Percentiles rank a stretch among this genome's conserved stretches.
Conservation (phyloP, 2,797 vertebrate genomes). For the Poecilia picta region DNA sequence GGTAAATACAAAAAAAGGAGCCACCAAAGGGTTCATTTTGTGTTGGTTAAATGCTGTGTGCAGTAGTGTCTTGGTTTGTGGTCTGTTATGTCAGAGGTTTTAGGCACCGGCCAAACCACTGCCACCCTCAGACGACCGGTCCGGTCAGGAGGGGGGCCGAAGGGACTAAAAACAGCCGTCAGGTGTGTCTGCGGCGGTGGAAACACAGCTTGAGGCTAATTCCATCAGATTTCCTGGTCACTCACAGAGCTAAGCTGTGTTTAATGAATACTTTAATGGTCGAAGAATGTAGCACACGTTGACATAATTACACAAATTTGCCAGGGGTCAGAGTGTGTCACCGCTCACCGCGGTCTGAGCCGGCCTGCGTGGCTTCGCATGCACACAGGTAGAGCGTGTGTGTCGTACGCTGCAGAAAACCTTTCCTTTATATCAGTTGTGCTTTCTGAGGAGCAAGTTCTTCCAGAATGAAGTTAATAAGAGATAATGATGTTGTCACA, state of each 20-base stretch:
- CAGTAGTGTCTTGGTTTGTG: neutral
- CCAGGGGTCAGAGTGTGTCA: constrained; percentile 56
- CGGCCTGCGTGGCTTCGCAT: constrained; percentile 32
- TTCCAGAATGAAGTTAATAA: constrained; percentile 52
- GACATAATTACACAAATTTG: constrained; percentile 77
- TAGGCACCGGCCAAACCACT: constrained; percentile 28
- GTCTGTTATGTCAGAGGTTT: constrained; percentile 25
- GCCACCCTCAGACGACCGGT: constrained; percentile 2
- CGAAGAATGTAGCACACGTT: constrained; percentile 80
- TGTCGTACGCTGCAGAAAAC: constrained; percentile 6
- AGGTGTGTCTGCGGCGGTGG: constrained; percentile 65
- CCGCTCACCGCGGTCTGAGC: constrained; percentile 17
- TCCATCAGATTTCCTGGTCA: constrained; percentile 78
- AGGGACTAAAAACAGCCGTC: constrained; percentile 48
- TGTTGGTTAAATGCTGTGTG: neutral
- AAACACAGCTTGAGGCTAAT: constrained; percentile 80
- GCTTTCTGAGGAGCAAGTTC: constrained; percentile 15
- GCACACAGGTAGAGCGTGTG: constrained; percentile 25
- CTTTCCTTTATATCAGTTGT: constrained; percentile 7
- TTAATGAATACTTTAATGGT: constrained; percentile 84
- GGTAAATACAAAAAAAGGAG: neutral
- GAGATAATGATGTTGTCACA: constrained; percentile 54
- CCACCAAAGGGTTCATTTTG: neutral
- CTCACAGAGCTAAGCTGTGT: constrained; percentile 82
- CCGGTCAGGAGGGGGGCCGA: neutral